A percentile compares a stretch with the other conserved stretches of the same genome.
These are phyloP conservation scores for Silurus glanis DNA, from an alignment of 2,113 vertebrate species.

Conservation along the genomic window DNA sequence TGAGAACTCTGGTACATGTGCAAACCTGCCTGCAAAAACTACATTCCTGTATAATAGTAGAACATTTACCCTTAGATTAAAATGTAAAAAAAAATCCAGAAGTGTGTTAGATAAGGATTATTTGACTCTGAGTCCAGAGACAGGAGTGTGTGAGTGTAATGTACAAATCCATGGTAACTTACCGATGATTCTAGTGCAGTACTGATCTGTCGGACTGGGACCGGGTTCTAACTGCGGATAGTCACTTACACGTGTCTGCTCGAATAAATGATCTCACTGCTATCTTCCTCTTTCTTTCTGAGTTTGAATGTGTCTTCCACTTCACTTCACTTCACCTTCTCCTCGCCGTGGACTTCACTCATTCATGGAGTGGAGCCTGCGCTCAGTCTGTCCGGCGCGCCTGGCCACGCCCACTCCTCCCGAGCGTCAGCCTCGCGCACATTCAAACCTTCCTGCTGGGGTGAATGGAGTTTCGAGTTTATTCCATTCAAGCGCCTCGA, in stretches of 20 bases:
- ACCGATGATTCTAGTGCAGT: conserved; percentile 25
- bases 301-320: conserved; percentile 32
- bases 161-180: conserved; percentile 23
- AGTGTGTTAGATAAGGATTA: not conserved
- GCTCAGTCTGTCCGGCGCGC: conserved; percentile 34
- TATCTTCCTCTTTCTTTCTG: conserved; percentile 27
- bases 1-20: conserved; percentile 1
- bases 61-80: not conserved
- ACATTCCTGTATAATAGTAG: not conserved
- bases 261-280: not conserved
- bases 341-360: conserved; percentile 49
- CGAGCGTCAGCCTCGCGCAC: conserved; percentile 37
- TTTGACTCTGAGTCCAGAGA: not conserved
- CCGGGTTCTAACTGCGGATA: not conserved
- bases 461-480: conserved; percentile 38
- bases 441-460: conserved; percentile 48
- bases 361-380: conserved; percentile 50
- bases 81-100: not conserved
- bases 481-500: conserved; percentile 17
- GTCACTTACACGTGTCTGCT: not conserved
- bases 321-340: not conserved
- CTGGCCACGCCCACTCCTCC: conserved; percentile 53
- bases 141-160: not conserved
- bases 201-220: conserved; percentile 9
- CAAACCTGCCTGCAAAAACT: not conserved